Base-by-base conservation (phyloP, 2,797 vertebrate genomes). In the Falco cherrug region DNA sequence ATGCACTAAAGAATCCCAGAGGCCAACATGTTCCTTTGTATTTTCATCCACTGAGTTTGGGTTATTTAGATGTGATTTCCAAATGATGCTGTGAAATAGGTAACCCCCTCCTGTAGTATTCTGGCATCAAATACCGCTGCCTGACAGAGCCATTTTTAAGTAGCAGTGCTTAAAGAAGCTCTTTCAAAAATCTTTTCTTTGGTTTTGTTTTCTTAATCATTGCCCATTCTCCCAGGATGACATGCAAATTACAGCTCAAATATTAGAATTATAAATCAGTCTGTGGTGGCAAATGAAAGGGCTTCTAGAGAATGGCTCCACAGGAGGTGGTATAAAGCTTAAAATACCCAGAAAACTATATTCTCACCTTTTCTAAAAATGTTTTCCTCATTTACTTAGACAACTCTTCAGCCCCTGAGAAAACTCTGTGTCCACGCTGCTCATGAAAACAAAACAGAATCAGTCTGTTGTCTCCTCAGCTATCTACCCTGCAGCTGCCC, bases 231-330 rank as follows among this genome's bases (percentile, higher is more conserved):
- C 84, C 50, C 73, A 83, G 61, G 89, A 89, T 90, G 89, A 93
- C 93, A 94, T 69, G 93, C 85, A 95, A 96, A 97, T 96, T 92
- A 90, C 82, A 92, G 84, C 89, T 86, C 87, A 78, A 69, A 79
- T 95, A 94, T 96, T 96, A 91, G 63, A 91, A 76, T 56, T 24
- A 92, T 94, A 97, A 97, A 95, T 96, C 93, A 93, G 65, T 43
- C 29, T 3, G 22, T 53, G 0, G 61, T 89, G 63, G 84, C 67
- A 83, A 76, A 43, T 16, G 48, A 73, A 92, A 91, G 71, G 84
- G 39, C 59, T 91, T 51, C 73, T 33, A 28, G 18, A 91, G 48
- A 92, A 67, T 1, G 3, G 69, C 84, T 74, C 87, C 63, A 85
- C 5, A 60, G 93, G 89, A 95, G 81, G 77, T 60, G 79, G 74